phyloP scores from a whole-genome alignment of 2,797 vertebrate genomes.

The Cichlasoma orientale region DNA sequence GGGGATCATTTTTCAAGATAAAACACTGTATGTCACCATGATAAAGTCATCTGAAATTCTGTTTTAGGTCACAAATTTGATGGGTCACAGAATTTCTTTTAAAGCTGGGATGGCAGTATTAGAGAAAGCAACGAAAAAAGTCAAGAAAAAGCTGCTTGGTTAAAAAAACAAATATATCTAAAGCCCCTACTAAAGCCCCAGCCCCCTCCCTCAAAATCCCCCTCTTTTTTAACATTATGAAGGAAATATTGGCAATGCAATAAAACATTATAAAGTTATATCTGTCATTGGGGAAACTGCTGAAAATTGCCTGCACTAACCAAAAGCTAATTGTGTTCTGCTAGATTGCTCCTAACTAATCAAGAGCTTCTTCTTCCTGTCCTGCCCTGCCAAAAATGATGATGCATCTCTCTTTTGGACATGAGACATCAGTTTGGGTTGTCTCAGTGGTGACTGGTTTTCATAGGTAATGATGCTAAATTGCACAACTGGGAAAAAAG shows the following conservation, averaged over 20 bases:
- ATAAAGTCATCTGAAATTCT: not conserved
- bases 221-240: not conserved
- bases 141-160: not conserved
- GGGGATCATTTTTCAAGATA: not conserved
- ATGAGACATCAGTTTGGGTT: conserved; percentile 57
- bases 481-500: conserved; percentile 70
- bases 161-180: not conserved
- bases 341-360: conserved; percentile 61
- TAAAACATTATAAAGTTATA: not conserved
- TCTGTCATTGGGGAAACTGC: conserved; percentile 25
- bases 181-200: too few species aligned
- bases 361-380: conserved; percentile 59
- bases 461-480: conserved; percentile 77
- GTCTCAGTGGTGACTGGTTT: conserved; percentile 63
- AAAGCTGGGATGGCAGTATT: too few species aligned
- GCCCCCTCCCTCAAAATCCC: not conserved
- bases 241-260: not conserved
- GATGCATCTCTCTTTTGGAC: conserved; percentile 57
- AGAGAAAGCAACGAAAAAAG: not conserved
- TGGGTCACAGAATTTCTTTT: too few species aligned
- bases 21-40: not conserved
- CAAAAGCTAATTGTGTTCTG: conserved; percentile 53
- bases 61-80: not conserved
- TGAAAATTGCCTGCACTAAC: conserved; percentile 23
- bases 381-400: conserved; percentile 60